Conservation (phyloP, 2,797 vertebrate species). For the Aselliscus stoliczkanus region DNA sequence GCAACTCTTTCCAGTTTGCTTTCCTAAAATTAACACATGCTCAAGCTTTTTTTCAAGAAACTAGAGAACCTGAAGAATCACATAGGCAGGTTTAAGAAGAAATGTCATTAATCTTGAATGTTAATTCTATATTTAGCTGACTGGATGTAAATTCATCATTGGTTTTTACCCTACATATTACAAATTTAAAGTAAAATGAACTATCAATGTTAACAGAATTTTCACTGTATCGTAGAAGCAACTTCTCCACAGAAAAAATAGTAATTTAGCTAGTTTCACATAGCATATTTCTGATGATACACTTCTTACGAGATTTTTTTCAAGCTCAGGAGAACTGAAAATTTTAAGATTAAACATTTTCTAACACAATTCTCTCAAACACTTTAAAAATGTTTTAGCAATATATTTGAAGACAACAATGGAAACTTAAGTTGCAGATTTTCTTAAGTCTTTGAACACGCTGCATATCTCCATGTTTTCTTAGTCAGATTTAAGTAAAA, state of each 20-base stretch:
- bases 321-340: not conserved
- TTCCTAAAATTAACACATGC: not conserved
- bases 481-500: not conserved
- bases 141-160: not conserved
- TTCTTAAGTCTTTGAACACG: not conserved
- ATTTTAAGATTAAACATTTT: not conserved
- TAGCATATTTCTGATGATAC: not conserved
- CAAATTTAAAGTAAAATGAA: not conserved
- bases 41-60: slow-evolving; percentile 15
- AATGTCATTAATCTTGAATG: not conserved
- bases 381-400: not conserved
- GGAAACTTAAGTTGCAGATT: not conserved
- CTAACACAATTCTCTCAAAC: not conserved
- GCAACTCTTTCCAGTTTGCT: not conserved
- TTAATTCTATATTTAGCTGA: not conserved
- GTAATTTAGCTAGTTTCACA: not conserved
- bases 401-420: not conserved
- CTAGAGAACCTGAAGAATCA: not conserved
- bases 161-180: not conserved
- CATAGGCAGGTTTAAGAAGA: not conserved
- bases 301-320: not conserved
- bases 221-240: slow-evolving; percentile 20
- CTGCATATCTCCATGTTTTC: not conserved
- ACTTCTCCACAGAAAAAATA: not conserved
- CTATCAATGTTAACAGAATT: not conserved